Conservation (phyloP, 2,113 vertebrate species). For the Damaliscus lunatus region DNA sequence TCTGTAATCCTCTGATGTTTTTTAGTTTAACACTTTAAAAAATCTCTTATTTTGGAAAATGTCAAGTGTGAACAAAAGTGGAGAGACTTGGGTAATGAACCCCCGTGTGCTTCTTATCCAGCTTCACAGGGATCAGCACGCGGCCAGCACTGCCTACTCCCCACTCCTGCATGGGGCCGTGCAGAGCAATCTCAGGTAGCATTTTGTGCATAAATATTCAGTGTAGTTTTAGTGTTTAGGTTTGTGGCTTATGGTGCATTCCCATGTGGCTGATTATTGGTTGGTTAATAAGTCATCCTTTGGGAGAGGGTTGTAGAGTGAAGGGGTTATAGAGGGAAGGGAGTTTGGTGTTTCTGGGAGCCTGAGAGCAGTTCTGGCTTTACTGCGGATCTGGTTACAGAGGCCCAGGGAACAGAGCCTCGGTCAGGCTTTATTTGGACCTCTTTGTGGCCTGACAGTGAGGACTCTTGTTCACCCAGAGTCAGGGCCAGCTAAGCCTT, state of each 20-base stretch:
- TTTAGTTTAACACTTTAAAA: not conserved
- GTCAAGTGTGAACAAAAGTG: not conserved
- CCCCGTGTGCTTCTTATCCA: not conserved
- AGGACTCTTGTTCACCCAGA: not conserved
- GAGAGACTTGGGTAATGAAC: not conserved
- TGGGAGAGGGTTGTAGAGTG: fast-evolving
- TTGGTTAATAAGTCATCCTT: not conserved
- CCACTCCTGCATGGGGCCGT: not conserved
- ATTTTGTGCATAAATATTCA: not conserved
- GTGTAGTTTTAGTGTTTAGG: not conserved
- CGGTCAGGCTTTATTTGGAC: not conserved
- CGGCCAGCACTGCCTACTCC: not conserved
- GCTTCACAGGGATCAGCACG: not conserved
- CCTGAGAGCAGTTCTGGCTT: not conserved
- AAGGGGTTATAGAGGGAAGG: not conserved
- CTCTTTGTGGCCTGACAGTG: not conserved
- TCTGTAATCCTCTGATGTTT: not conserved
- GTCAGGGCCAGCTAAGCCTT: not conserved
- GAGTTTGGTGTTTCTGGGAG: not conserved
- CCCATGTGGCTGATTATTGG: not conserved
- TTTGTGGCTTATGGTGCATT: not conserved
- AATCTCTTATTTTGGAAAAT: not conserved
- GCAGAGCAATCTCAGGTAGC: not conserved
- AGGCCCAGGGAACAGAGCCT: not conserved
- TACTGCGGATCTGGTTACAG: not conserved